phyloP scores from a whole-genome alignment of 2,888 invertebrate species.

The Orgyia antiqua region DNA sequence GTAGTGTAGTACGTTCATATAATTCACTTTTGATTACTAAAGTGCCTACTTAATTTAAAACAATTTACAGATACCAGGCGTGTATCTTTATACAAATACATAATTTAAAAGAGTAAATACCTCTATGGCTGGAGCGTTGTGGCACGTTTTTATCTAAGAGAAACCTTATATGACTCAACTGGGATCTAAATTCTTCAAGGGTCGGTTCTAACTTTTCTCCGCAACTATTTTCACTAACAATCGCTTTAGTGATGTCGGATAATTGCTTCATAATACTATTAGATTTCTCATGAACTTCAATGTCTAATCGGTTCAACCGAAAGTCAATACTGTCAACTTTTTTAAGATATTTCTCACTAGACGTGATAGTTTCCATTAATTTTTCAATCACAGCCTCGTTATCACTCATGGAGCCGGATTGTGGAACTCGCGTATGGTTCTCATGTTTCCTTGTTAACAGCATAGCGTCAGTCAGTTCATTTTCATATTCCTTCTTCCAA shows the following conservation, averaged over 20 bases:
- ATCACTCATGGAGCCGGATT: conserved; percentile 34
- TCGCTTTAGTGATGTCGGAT: conserved; percentile 36
- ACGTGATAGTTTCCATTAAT: conserved; percentile 58
- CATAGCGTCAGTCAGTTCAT: conserved; percentile 59
- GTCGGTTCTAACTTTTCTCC: conserved; percentile 38
- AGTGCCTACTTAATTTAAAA: too few species aligned
- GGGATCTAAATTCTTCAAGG: conserved; percentile 39
- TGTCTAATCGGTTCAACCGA: conserved; percentile 59
- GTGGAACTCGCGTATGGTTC: conserved; percentile 45
- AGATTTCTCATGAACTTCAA: conserved; percentile 66
- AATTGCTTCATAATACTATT: conserved; percentile 55
- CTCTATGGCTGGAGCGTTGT: neutral
- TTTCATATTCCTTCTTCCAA: conserved; percentile 68
- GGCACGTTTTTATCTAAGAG: conserved; percentile 23
- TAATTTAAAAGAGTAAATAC: too few species aligned
- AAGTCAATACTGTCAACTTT: conserved; percentile 68
- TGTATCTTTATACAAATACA: too few species aligned
- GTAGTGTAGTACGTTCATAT: too few species aligned
- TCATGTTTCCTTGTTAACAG: conserved; percentile 37
- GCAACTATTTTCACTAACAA: conserved; percentile 25
- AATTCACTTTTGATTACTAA: too few species aligned
- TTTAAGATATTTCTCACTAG: conserved; percentile 65
- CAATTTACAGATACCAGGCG: too few species aligned
- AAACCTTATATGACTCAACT: conserved; percentile 43
- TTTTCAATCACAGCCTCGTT: conserved; percentile 59